Evolutionary conservation across 2,888 invertebrate genomes (phyloP), one percentile per base, ranked within the genome.

Genomic region (Axea sp.): DNA sequence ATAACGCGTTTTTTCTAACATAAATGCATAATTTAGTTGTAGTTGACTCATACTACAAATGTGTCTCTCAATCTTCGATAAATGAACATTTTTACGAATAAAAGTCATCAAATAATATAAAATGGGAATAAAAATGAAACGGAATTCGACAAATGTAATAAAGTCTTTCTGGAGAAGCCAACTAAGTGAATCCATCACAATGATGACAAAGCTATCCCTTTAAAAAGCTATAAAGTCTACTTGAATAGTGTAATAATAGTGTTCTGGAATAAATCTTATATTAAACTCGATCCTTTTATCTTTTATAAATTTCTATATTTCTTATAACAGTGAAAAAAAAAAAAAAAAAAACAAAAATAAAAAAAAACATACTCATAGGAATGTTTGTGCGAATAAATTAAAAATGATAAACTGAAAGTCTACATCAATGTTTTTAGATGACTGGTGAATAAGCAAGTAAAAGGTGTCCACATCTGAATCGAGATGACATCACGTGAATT

Each of bases 301-400:
- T 69, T 69, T 68, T 68, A 68, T 68, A 68, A 68, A 57, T 68
- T 68, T 68, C 68, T 68, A 68, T 68, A 68, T 60, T 68, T 68
- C 51, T 68, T 59, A 68, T 39, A 59, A 57, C 24, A 31, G 43
- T 47, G 24, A 53, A 28, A 11, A 51, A 65, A 47, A 9, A 19
- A 19, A 19, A 19, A 19, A n/a, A n/a, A n/a, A n/a, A n/a, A n/a
- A n/a, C n/a, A n/a, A n/a, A n/a, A n/a, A n/a, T n/a, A n/a, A n/a
- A n/a, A n/a, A n/a, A n/a, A 51, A 41, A 53, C 33, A 5, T 31
- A 26, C 26, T 28, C 28, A 24, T n/a, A 7, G 2, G 9, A 9
- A 14, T 33, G 24, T 14, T 9, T 22, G 37, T 11, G 35, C 31
- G 9, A 1, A 33, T 45, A 45, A 53, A 35, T 24, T 53, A 53